These are phyloP conservation scores for Himalopsyche kuldschensis DNA, from an alignment of 2,888 invertebrate species.

Conservation along the genomic window DNA sequence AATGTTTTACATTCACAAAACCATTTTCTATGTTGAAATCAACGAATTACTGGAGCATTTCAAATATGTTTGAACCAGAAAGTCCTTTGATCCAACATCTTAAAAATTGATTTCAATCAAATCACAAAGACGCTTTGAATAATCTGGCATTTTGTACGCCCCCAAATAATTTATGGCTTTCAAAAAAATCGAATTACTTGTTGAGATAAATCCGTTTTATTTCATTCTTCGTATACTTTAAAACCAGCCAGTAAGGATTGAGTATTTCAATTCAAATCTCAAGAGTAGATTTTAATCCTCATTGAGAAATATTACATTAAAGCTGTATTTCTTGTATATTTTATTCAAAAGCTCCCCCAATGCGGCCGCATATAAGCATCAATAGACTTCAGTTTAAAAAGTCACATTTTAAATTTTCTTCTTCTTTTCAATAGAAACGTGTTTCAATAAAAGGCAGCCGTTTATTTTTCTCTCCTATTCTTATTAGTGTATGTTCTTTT, in stretches of 20 bases:
- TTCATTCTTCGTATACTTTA: not conserved
- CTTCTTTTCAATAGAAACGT: no score
- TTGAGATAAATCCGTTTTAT: not conserved
- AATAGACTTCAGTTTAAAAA: no score
- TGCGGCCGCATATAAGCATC: no score
- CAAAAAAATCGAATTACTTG: not conserved
- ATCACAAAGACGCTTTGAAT: slow-evolving; percentile 16
- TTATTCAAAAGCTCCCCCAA: no score
- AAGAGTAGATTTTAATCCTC: not conserved
- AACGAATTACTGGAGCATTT: not conserved
- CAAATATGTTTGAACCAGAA: not conserved
- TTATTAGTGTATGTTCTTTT: no score
- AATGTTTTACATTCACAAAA: not conserved
- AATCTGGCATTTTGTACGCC: slow-evolving; percentile 2
- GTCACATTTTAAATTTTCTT: no score
- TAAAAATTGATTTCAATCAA: slow-evolving; percentile 23
- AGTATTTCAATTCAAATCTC: not conserved
- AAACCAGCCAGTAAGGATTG: not conserved
- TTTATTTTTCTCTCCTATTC: no score
- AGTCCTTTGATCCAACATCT: not conserved
- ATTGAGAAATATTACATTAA: no score
- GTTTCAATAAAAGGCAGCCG: no score
- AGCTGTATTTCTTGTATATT: no score
- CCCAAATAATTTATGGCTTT: not conserved
- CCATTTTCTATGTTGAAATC: not conserved